Evolutionary conservation across 2,888 invertebrate species (phyloP).

Genomic region (Nomada ruficornis): DNA sequence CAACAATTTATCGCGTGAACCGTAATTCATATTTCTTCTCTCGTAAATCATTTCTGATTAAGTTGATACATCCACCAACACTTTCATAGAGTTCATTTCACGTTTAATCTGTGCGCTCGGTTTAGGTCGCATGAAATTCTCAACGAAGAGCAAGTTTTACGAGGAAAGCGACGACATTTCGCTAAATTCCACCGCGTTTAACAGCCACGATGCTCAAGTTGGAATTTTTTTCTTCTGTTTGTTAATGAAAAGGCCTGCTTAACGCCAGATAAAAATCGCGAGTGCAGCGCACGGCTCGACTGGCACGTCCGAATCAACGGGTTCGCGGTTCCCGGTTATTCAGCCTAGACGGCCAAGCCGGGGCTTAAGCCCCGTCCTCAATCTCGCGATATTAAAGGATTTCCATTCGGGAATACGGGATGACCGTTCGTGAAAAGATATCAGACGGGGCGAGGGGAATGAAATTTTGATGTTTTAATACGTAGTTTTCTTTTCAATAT

Average conservation of each 20-base stretch:
- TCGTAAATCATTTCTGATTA: not conserved
- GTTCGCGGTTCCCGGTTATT: conserved; percentile 32
- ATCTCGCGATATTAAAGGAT: conserved; percentile 62
- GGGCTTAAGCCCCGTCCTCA: conserved; percentile 44
- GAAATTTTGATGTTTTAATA: not conserved
- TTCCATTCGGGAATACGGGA: conserved; percentile 49
- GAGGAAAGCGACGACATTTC: not conserved
- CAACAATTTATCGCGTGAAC: no score
- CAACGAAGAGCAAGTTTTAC: not conserved
- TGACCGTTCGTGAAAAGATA: conserved; percentile 33
- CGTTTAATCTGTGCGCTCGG: no score
- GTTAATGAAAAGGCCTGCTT: conserved; percentile 28
- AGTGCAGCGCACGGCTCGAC: not conserved
- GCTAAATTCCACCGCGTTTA: not conserved
- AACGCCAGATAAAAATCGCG: conserved; percentile 29
- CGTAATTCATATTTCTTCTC: no score
- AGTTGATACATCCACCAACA: no score
- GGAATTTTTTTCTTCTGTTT: not conserved
- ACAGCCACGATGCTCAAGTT: not conserved
- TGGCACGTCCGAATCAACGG: not conserved
- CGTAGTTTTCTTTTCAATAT: not conserved
- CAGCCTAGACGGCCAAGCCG: conserved; percentile 5
- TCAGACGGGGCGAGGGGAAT: not conserved
- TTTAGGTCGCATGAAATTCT: not conserved
- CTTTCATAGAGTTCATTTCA: not conserved